These are phyloP conservation scores for Crocallis elinguaria DNA, from an alignment of 2,888 invertebrate genomes.

Conservation along the genomic window DNA sequence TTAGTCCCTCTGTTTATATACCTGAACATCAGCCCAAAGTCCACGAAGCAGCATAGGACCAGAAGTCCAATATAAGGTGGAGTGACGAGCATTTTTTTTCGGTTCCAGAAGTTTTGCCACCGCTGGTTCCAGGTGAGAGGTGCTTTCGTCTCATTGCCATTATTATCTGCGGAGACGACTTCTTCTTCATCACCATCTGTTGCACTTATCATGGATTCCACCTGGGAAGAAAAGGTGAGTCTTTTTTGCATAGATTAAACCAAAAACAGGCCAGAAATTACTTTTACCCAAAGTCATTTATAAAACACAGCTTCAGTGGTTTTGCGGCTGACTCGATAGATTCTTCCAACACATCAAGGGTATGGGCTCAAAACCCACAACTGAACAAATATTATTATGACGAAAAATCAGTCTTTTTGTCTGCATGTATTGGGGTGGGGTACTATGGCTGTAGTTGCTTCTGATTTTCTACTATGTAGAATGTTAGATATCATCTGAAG, in stretches of 20 bases:
- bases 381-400: no score
- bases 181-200: conserved; percentile 75
- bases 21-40: conserved; percentile 87
- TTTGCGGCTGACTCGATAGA: no score
- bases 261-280: no score
- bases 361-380: no score
- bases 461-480: no score
- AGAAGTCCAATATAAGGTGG: conserved; percentile 83
- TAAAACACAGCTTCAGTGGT: no score
- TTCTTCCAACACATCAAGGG: no score
- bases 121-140: conserved; percentile 72
- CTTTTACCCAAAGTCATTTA: no score
- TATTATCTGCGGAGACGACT: conserved; percentile 72
- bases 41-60: conserved; percentile 83
- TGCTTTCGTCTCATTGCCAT: conserved; percentile 75
- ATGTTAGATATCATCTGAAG: no score
- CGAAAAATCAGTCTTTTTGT: no score
- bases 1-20: conserved; percentile 38
- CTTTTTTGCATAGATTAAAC: not conserved
- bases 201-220: conserved; percentile 77
- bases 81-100: conserved; percentile 79
- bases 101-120: conserved; percentile 74
- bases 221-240: conserved; percentile 47
- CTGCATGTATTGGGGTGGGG: no score
- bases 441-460: no score